phyloP scores from a whole-genome alignment of 2,113 vertebrate genomes.

The Chroicocephalus ridibundus region DNA sequence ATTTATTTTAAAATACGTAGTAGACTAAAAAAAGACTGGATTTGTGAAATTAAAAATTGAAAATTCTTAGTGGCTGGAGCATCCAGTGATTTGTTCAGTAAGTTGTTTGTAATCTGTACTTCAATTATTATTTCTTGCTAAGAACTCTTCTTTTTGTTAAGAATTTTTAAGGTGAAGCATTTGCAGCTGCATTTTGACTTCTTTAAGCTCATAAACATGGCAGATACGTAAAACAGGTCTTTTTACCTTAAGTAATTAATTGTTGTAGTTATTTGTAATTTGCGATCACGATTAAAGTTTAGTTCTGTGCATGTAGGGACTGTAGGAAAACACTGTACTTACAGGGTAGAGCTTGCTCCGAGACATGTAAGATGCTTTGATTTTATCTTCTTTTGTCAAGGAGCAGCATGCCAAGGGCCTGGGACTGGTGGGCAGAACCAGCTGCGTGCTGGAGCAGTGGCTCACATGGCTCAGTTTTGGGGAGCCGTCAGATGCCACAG shows the following conservation, averaged over 20 bases:
- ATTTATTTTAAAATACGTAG: background rate
- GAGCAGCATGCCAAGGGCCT: fast-evolving
- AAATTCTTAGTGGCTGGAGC: background rate
- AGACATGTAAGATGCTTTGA: background rate
- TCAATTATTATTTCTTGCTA: background rate
- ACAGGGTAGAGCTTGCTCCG: background rate
- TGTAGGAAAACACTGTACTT: background rate
- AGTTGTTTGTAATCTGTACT: background rate
- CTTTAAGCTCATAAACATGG: background rate
- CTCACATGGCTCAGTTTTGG: background rate
- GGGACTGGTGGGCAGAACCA: background rate
- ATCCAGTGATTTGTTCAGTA: background rate
- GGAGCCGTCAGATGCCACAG: background rate
- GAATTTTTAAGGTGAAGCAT: background rate
- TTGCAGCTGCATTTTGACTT: background rate
- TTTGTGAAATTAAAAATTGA: background rate
- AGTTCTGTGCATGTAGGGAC: background rate
- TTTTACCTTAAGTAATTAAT: background rate
- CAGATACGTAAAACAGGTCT: background rate
- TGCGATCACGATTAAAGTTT: background rate
- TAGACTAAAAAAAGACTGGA: background rate
- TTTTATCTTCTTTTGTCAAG: background rate
- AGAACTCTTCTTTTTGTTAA: background rate
- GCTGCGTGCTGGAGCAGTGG: background rate
- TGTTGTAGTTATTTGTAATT: background rate